Evolutionary conservation across 37 sponge, comb jelly and placozoan species (phyloP).

Genomic region (Haliclona indistincta): DNA sequence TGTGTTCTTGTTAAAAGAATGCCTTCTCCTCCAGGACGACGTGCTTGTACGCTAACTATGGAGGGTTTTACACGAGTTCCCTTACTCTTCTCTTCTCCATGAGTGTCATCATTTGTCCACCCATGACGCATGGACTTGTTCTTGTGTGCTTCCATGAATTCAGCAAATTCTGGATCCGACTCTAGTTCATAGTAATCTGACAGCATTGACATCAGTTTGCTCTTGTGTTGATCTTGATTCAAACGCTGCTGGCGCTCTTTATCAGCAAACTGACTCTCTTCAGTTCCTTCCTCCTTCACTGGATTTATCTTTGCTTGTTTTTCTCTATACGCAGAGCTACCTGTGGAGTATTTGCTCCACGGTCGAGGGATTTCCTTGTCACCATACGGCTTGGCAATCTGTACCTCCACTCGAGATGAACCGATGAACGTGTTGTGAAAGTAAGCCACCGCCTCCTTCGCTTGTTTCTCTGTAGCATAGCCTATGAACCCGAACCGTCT

Average conservation of each 20-base stretch:
- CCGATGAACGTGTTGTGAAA: conserved; percentile 87
- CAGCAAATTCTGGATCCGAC: conserved; percentile 81
- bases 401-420: conserved; percentile 79
- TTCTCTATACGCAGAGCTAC: conserved; percentile 67
- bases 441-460: conserved; percentile 65
- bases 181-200: conserved; percentile 42
- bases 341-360: conserved; percentile 92
- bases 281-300: conserved; percentile 7
- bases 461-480: conserved; percentile 39
- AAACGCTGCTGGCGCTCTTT: neutral
- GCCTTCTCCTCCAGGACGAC: neutral
- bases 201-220: conserved; percentile 16
- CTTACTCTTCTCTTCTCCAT: neutral
- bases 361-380: conserved; percentile 75
- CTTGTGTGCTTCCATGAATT: conserved; percentile 77
- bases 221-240: conserved; percentile 16
- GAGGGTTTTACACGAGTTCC: neutral
- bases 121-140: conserved; percentile 45
- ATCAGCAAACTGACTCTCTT: neutral
- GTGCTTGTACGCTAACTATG: neutral
- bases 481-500: conserved; percentile 91
- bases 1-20: neutral
- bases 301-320: conserved; percentile 9
- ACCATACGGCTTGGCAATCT: conserved; percentile 77
- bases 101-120: conserved; percentile 68